Conservation (phyloP, 2,888 invertebrate species). For the Darwinula stevensoni region DNA sequence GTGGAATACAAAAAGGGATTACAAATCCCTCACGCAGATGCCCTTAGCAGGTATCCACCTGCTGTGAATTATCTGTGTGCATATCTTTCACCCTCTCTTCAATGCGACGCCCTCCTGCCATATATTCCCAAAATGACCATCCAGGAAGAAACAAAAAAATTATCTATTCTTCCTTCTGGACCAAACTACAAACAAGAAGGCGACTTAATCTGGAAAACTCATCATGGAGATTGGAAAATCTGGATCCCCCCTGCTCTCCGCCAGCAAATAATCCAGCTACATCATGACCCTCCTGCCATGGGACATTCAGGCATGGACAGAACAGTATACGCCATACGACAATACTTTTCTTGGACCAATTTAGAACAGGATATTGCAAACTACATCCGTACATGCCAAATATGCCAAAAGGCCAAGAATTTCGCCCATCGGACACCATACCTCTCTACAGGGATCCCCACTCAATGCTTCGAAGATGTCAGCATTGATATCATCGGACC, state of each 20-base stretch:
- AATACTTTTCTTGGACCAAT: slow-evolving; percentile 2
- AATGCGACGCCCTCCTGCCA: slow-evolving; percentile 2
- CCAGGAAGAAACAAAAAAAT: slow-evolving; percentile 2
- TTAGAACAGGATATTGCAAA: slow-evolving; percentile 2
- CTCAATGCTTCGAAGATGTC: slow-evolving; percentile 2
- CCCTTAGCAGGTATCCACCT: slow-evolving; percentile 2
- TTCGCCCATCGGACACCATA: slow-evolving; percentile 2
- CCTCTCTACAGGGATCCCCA: slow-evolving; percentile 2
- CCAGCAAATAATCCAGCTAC: slow-evolving; percentile 2
- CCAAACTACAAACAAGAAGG: slow-evolving; percentile 2
- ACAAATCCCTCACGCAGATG: slow-evolving; percentile 2
- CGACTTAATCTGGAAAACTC: slow-evolving; percentile 2
- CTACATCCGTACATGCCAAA: slow-evolving; percentile 2
- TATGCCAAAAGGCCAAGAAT: slow-evolving; percentile 2
- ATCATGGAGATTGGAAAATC: slow-evolving; percentile 2
- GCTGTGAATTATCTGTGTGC: slow-evolving; percentile 2
- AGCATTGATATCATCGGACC: slow-evolving; percentile 2
- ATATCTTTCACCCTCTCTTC: slow-evolving; percentile 2
- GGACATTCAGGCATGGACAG: slow-evolving; percentile 2
- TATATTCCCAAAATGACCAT: slow-evolving; percentile 2
- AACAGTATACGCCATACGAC: slow-evolving; percentile 2
- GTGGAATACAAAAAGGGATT: slow-evolving; percentile 2
- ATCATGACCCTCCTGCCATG: slow-evolving; percentile 2
- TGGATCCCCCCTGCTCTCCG: slow-evolving; percentile 2
- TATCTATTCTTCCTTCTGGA: slow-evolving; percentile 2